Percentiles rank a stretch among this genome's conserved stretches.
phyloP scores from a whole-genome alignment of 2,113 vertebrate genomes.

The Excalfactoria chinensis region DNA sequence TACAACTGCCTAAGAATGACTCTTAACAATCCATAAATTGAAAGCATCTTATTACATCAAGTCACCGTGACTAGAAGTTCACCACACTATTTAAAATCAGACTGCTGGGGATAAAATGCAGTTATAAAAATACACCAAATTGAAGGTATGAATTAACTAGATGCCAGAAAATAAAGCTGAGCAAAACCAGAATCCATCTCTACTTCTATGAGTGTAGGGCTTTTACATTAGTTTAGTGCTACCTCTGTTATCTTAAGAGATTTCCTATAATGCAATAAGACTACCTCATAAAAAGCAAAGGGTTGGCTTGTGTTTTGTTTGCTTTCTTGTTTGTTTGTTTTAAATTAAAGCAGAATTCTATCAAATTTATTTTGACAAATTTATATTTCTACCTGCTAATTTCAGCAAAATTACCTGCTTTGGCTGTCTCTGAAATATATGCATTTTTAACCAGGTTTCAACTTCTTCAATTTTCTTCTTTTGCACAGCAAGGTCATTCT shows the following conservation, averaged over 20 bases:
- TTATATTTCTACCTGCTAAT: neutral
- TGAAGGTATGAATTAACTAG: neutral
- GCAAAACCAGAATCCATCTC: neutral
- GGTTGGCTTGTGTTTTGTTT: neutral
- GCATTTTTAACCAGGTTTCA: constrained; percentile 87
- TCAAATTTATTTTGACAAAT: accelerated
- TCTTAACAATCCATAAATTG: neutral
- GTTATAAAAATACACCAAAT: neutral
- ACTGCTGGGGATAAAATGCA: neutral
- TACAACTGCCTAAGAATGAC: neutral
- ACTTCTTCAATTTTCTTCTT: constrained; percentile 97
- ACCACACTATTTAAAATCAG: neutral
- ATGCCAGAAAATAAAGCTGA: neutral
- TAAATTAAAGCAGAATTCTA: neutral
- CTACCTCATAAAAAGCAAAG: accelerated
- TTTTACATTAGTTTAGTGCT: no score
- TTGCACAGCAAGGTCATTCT: constrained; percentile 92
- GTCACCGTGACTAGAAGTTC: neutral
- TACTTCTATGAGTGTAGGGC: neutral
- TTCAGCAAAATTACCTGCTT: constrained; percentile 79
- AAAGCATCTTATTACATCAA: neutral
- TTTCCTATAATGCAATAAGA: neutral
- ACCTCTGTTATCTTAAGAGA: neutral
- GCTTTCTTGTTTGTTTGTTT: neutral
- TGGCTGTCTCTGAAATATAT: constrained; percentile 67